phyloP scores from a whole-genome alignment of 2,888 invertebrate species.

The Marasmarcha lunaedactyla region DNA sequence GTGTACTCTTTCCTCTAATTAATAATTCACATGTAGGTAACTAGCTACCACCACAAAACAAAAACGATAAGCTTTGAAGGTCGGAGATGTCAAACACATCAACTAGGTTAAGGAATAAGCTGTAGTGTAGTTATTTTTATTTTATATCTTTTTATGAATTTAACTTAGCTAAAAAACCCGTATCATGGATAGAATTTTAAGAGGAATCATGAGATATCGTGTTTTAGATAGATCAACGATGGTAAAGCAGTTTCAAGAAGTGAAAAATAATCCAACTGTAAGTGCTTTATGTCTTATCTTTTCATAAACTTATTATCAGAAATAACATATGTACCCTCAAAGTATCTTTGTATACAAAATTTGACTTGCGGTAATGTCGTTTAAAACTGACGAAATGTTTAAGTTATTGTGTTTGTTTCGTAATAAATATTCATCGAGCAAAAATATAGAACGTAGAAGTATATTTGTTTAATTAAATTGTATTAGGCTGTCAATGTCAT shows the following conservation, averaged over 20 bases:
- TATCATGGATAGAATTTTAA: constrained; percentile 87
- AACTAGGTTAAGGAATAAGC: constrained; percentile 11
- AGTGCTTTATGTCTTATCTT: constrained; percentile 25
- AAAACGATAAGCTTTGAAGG: constrained; percentile 59
- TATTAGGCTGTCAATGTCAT: too few species aligned
- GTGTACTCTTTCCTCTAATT: neutral
- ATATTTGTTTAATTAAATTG: too few species aligned
- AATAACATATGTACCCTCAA: too few species aligned
- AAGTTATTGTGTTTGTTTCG: too few species aligned
- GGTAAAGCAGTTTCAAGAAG: constrained; percentile 93
- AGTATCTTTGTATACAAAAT: too few species aligned
- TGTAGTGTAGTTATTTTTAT: neutral
- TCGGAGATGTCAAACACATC: constrained; percentile 47
- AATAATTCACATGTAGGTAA: neutral
- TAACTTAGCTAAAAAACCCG: too few species aligned
- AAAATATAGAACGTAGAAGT: too few species aligned
- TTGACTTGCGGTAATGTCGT: too few species aligned
- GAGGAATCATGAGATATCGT: constrained; percentile 91
- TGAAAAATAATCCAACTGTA: constrained; percentile 89
- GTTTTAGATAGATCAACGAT: constrained; percentile 83
- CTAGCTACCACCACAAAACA: neutral
- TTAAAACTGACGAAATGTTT: too few species aligned
- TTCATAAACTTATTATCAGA: too few species aligned
- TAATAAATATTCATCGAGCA: too few species aligned
- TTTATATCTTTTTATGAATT: neutral